These are phyloP conservation scores for Drosophila obscura DNA, from an alignment of 1,140 invertebrate genomes.

Conservation along the genomic window DNA sequence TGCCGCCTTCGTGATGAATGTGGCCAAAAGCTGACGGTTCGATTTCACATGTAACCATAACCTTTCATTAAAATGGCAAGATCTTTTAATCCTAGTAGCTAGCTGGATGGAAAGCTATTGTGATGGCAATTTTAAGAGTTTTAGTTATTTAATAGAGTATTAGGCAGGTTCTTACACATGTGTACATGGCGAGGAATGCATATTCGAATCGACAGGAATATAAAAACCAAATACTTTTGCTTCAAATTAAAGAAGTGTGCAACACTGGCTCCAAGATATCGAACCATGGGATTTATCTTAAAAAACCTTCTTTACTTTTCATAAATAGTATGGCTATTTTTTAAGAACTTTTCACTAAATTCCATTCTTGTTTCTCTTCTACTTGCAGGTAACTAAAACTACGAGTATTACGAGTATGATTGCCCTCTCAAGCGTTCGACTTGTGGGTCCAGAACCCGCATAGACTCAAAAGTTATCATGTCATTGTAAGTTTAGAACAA, in stretches of 20 bases:
- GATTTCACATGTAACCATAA: constrained; percentile 33
- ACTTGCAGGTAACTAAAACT: constrained; percentile 62
- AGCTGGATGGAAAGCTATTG: no score
- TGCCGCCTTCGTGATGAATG: constrained; percentile 25
- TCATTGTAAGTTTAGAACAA: constrained; percentile 39
- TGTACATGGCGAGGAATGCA: no score
- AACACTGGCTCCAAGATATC: no score
- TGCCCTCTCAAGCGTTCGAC: constrained; percentile 17
- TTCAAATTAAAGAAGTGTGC: no score
- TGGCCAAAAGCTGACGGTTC: constrained; percentile 13
- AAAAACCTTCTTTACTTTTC: not conserved
- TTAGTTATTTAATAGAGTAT: no score
- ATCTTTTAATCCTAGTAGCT: no score
- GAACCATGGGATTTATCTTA: no score
- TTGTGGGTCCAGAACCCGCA: constrained; percentile 1
- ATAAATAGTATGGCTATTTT: no score
- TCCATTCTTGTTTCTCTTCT: not conserved
- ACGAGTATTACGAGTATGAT: not conserved
- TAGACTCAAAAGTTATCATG: not conserved
- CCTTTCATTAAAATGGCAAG: constrained; percentile 39
- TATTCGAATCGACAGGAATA: no score
- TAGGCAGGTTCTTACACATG: no score
- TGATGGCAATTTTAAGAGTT: no score
- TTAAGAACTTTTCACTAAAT: constrained; percentile 10
- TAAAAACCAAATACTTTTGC: no score